These are phyloP conservation scores for Nycticryphes semicollaris DNA, from an alignment of 2,113 vertebrate species.

Conservation along the genomic window DNA sequence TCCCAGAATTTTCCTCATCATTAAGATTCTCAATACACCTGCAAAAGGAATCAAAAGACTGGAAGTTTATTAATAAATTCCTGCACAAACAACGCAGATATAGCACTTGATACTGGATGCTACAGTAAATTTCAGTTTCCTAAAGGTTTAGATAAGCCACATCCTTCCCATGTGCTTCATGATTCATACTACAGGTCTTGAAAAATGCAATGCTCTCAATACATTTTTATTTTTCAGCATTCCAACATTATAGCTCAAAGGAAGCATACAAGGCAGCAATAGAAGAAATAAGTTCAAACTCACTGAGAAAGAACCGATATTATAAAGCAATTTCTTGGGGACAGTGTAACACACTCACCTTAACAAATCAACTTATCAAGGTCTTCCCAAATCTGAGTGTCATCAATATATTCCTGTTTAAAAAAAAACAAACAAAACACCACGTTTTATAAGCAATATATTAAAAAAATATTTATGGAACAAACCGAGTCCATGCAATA, in stretches of 20 bases:
- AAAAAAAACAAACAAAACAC: background rate
- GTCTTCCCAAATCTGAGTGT: background rate
- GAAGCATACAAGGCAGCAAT: background rate
- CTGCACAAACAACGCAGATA: background rate
- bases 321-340: background rate
- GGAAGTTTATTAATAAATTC: background rate
- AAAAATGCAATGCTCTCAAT: background rate
- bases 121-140: background rate
- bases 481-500: background rate
- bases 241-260: background rate
- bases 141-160: background rate
- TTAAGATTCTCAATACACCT: background rate
- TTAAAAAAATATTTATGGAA: background rate
- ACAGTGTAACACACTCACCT: slow-evolving; percentile 15
- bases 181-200: background rate
- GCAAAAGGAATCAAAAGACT: background rate
- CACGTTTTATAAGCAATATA: background rate
- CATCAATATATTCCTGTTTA: background rate
- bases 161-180: background rate
- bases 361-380: background rate
- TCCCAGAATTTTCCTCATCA: background rate
- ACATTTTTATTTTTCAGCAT: background rate
- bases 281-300: background rate
- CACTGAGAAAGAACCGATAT: background rate
- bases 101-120: background rate